Percentiles rank a stretch among this genome's conserved stretches.
Evolutionary conservation across 2,113 vertebrate species (phyloP).

Genomic region (Rhabdornis inornatus): DNA sequence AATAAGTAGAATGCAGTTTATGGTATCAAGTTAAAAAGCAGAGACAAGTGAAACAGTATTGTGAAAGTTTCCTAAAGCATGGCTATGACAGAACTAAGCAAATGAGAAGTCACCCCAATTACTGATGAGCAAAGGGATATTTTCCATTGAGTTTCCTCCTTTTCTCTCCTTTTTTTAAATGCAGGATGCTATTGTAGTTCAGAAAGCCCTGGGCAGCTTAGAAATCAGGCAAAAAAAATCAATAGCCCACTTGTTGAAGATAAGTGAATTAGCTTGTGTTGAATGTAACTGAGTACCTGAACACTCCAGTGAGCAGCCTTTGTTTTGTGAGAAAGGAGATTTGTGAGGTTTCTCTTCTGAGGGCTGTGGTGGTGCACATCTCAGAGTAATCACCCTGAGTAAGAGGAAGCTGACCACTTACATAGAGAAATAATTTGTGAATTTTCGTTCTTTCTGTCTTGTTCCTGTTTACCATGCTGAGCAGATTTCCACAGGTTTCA

Average conservation of each 20-base stretch:
- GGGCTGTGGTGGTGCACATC: neutral
- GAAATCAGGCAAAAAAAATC: constrained; percentile 78
- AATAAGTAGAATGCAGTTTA: neutral
- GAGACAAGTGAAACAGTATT: neutral
- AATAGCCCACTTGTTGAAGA: constrained; percentile 82
- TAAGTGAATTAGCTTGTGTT: constrained; percentile 79
- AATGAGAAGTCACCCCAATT: constrained; percentile 42
- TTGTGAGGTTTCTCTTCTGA: constrained; percentile 55
- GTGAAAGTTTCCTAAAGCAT: neutral
- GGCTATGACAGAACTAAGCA: neutral
- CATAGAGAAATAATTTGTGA: neutral
- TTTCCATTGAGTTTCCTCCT: neutral
- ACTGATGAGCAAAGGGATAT: constrained; percentile 46
- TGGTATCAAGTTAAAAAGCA: neutral
- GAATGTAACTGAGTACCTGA: constrained; percentile 78
- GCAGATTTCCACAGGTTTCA: neutral
- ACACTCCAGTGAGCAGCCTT: constrained; percentile 71
- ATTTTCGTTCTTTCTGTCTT: neutral
- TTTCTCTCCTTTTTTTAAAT: neutral
- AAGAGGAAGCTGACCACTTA: constrained; percentile 24
- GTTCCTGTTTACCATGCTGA: neutral
- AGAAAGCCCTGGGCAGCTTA: constrained; percentile 75
- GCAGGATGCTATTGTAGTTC: constrained; percentile 65
- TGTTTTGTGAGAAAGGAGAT: constrained; percentile 65
- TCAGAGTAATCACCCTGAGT: constrained; percentile 45